phyloP scores from a whole-genome alignment of 2,888 invertebrate species.

The Erebia ligea region DNA sequence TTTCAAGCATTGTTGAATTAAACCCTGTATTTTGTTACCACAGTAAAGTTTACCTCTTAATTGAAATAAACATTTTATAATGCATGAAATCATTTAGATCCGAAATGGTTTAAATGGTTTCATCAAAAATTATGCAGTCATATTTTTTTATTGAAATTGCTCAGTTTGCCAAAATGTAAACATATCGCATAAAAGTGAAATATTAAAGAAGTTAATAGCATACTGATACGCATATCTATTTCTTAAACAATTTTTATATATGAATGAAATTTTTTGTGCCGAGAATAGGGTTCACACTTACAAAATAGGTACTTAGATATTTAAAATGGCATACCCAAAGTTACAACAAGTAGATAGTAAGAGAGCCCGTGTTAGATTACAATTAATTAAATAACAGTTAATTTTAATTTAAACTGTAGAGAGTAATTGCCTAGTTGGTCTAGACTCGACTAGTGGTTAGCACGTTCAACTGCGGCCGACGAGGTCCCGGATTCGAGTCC shows the following conservation, averaged over 20 bases:
- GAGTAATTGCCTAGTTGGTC: too few relatives aligned
- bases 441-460: too few relatives aligned
- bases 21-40: background rate
- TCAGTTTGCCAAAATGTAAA: background rate
- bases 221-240: background rate
- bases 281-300: constrained; percentile 5
- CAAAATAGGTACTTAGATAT: background rate
- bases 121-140: background rate
- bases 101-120: background rate
- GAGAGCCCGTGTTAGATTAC: too few relatives aligned
- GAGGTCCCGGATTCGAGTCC: too few relatives aligned
- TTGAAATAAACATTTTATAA: background rate
- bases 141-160: background rate
- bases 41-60: background rate
- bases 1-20: background rate
- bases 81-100: background rate
- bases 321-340: background rate
- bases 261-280: constrained; percentile 8
- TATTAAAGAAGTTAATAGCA: constrained; percentile 5
- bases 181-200: constrained; percentile 3
- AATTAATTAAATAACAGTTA: too few relatives aligned
- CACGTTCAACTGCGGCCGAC: too few relatives aligned
- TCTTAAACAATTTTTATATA: constrained; percentile 13
- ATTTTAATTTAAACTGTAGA: too few relatives aligned
- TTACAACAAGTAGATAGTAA: too few relatives aligned